Conservation (phyloP, 2,113 vertebrate species). For the Pseudorectes ferrugineus region DNA sequence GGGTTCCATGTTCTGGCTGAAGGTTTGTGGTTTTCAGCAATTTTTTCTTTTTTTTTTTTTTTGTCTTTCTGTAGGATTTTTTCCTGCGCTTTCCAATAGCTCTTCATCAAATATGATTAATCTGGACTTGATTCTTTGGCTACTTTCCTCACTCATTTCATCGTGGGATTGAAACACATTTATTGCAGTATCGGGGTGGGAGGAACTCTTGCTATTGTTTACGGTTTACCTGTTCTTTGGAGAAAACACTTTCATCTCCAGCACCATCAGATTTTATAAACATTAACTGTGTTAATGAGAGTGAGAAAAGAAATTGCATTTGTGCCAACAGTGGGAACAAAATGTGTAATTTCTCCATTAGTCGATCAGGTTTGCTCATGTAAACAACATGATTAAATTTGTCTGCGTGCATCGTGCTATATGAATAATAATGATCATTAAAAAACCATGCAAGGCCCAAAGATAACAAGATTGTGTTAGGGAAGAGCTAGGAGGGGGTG, state of each 20-base stretch:
- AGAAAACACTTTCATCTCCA: not conserved
- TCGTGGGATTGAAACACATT: not conserved
- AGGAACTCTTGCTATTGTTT: not conserved
- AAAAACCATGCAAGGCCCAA: not conserved
- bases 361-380: conserved; percentile 14
- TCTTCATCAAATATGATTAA: not conserved
- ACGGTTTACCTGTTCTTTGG: not conserved
- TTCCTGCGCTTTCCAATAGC: not conserved
- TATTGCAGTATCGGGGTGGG: not conserved
- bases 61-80: not conserved
- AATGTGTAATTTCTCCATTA: conserved; percentile 10
- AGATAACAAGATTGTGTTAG: not conserved
- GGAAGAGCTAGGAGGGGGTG: not conserved
- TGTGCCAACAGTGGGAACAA: conserved; percentile 3
- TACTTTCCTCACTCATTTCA: not conserved
- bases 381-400: conserved; percentile 45
- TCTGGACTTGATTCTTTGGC: not conserved
- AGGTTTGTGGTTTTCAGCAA: not conserved
- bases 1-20: not conserved
- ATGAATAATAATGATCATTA: conserved; percentile 47
- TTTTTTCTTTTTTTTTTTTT: not conserved
- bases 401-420: not conserved
- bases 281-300: not conserved
- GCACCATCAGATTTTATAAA: not conserved
- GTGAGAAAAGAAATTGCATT: not conserved